These are phyloP conservation scores for Blastobasis lacticolella DNA, from an alignment of 2,888 invertebrate genomes.

Conservation along the genomic window DNA sequence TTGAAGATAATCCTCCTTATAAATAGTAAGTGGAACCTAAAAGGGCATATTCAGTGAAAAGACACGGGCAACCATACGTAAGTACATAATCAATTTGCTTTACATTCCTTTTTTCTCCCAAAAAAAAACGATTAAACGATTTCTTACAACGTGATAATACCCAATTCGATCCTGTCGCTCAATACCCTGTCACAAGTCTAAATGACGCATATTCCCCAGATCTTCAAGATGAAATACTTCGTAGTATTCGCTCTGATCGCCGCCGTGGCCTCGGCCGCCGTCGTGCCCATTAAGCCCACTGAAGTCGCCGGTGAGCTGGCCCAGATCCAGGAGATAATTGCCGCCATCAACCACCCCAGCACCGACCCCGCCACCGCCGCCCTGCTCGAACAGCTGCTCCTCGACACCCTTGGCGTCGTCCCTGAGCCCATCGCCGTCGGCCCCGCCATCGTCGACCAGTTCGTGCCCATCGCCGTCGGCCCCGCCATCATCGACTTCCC, in stretches of 20 bases:
- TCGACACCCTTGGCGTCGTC: constrained; percentile 15
- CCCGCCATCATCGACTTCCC: constrained; percentile 16
- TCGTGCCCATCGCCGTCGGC: constrained; percentile 2
- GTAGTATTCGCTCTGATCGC: constrained; percentile 41
- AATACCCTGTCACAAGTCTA: background rate
- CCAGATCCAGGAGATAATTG: constrained; percentile 34
- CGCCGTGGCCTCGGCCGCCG: constrained; percentile 39
- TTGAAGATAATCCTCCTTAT: constrained; percentile 22
- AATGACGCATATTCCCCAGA: constrained; percentile 15
- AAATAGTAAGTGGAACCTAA: constrained; percentile 15
- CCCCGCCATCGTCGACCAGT: constrained; percentile 12
- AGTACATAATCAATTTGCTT: constrained; percentile 8
- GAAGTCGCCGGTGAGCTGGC: constrained; percentile 16
- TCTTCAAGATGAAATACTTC: constrained; percentile 47
- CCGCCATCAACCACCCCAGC: constrained; percentile 44
- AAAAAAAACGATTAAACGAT: too few species aligned
- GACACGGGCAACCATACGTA: constrained; percentile 20
- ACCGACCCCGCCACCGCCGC: constrained; percentile 41
- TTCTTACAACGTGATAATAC: too few species aligned
- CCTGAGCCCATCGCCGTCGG: constrained; percentile 5
- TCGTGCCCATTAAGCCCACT: constrained; percentile 17
- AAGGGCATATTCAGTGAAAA: constrained; percentile 23
- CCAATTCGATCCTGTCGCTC: too few species aligned
- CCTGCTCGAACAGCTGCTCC: constrained; percentile 14
- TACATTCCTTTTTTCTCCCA: background rate